Evolutionary conservation across 2,888 invertebrate species (phyloP).

Genomic region (Spodoptera littoralis): DNA sequence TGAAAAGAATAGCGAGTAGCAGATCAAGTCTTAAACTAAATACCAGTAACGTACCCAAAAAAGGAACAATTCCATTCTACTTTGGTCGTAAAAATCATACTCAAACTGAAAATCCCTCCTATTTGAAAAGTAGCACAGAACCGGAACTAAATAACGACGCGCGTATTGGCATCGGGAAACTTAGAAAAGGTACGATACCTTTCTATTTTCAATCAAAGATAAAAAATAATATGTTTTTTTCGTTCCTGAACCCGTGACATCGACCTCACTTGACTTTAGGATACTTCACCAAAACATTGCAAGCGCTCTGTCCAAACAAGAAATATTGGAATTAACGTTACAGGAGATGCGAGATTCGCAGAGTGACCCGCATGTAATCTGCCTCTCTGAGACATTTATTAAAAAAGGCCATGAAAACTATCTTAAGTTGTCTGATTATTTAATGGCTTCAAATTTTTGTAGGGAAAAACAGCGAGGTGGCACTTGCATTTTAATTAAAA

Average conservation of each 20-base stretch:
- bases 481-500: constrained; percentile 8
- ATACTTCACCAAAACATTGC: constrained; percentile 1
- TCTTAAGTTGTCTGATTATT: background rate
- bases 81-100: background rate
- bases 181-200: background rate
- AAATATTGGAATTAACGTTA: background rate
- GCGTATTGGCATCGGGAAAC: background rate
- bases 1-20: background rate
- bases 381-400: constrained; percentile 11
- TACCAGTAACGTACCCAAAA: background rate
- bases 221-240: too few relatives aligned
- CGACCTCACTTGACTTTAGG: too few relatives aligned
- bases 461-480: constrained; percentile 12
- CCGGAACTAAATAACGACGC: background rate
- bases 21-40: background rate
- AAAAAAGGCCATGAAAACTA: constrained; percentile 7
- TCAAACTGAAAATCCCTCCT: background rate
- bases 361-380: constrained; percentile 4
- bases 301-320: background rate
- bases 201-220: too few relatives aligned
- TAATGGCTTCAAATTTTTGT: background rate
- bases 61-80: background rate
- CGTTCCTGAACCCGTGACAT: too few relatives aligned
- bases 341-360: background rate
- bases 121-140: too few relatives aligned